These are phyloP conservation scores for Acrocephalus scirpaceus DNA, from an alignment of 2,797 vertebrate genomes.

Conservation along the genomic window DNA sequence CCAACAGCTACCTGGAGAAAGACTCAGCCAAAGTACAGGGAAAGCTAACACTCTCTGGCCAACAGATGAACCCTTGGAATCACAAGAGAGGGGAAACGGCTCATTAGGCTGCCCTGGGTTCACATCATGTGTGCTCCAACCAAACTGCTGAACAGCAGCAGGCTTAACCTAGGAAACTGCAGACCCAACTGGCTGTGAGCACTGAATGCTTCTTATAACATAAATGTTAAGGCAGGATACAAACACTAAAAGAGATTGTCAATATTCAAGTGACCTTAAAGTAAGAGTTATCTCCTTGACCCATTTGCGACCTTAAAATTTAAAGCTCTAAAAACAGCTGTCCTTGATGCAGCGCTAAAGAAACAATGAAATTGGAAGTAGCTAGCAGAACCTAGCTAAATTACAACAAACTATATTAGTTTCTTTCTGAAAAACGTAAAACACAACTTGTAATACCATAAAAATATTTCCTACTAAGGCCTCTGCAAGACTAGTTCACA, in stretches of 20 bases:
- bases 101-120: neutral
- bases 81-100: neutral
- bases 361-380: neutral
- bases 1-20: neutral
- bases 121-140: neutral
- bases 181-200: neutral
- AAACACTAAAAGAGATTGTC: neutral
- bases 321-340: neutral
- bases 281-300: neutral
- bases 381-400: neutral
- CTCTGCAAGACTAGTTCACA: neutral
- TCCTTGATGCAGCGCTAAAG: neutral
- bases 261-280: neutral
- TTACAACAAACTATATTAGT: neutral
- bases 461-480: neutral
- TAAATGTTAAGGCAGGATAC: neutral
- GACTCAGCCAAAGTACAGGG: neutral
- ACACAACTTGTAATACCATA: neutral
- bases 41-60: neutral
- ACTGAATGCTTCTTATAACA: neutral
- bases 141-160: neutral
- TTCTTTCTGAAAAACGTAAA: neutral
- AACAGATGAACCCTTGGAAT: neutral
- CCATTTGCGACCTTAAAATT: neutral
- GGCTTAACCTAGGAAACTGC: neutral